Base-by-base conservation (phyloP, 2,888 invertebrate species). In the Euclidia mi region DNA sequence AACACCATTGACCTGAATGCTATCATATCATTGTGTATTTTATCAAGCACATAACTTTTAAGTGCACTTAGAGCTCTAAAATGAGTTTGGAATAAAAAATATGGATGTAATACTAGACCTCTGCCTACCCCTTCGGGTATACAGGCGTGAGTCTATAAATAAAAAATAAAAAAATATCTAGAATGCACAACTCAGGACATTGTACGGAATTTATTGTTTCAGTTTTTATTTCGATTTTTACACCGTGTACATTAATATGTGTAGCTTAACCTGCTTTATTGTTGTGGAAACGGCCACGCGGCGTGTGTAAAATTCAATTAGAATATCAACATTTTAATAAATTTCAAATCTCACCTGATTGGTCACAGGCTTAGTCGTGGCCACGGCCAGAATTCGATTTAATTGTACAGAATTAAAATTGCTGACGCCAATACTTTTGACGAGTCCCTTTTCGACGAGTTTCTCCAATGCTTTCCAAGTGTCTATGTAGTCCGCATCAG, bases 361-460 rank as follows among this genome's bases (percentile, higher is more conserved):
- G 3, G 89, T 92, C 0, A 95, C 95, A 20, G 96, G 96, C 70
- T 94, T 95, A 56, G 96, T 94, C 53, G 87, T 93, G 38, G 95
- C 95, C 31, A 86, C 87, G 29, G 94, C 90, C 40, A 97, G 78
- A 32, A 97, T 77, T 41, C 96, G 92, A 66, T 96, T 95, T 44
- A 97, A 89, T 85, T 98, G 97, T 52, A 95, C 88, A 38, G 95
- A 95, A 84, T 96, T 97, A 78, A 97, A 97, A 87, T 97, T 98
- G 29, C 96, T 96, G 28, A 96, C 72, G 3, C 96, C 96, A 74
- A 97, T 97, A 31, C 96, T 96, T 65, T 95, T 96, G 0, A 95
- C 95, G 9, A 97, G 85, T 0, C 97, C 97, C 61, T 92, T 91
- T 41, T 95, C 91, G 11, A 96, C 95, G 42, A 95, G 89, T 53